Evolutionary conservation across 2,888 invertebrate genomes (phyloP).

Genomic region (Thelaira solivaga): DNA sequence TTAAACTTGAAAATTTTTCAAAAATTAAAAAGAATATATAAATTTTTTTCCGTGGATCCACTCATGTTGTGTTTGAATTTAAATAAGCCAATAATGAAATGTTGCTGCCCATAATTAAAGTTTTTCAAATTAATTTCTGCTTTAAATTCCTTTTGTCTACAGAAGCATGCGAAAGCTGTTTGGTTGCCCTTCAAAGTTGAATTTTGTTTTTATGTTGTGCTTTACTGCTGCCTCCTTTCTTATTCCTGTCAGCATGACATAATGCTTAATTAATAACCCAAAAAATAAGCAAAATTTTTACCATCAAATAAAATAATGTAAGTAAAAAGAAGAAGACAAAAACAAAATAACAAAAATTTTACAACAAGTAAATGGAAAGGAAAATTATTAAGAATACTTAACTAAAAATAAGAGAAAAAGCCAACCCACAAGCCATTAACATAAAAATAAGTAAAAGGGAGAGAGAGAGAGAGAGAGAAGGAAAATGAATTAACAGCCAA

Average conservation of each 20-base stretch:
- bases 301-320: background rate
- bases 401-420: background rate
- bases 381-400: constrained; percentile 2
- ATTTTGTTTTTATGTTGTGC: background rate
- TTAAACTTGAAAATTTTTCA: too few species aligned
- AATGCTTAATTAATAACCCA: constrained; percentile 57
- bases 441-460: background rate
- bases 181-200: too few species aligned
- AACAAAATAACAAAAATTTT: constrained; percentile 18
- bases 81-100: too few species aligned
- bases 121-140: too few species aligned
- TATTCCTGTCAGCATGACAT: constrained; percentile 17
- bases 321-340: background rate
- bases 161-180: too few species aligned
- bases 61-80: too few species aligned
- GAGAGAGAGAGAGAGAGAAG: background rate
- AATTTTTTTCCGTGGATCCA: too few species aligned
- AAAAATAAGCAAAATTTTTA: constrained; percentile 4
- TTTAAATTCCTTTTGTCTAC: too few species aligned
- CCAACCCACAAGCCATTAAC: background rate
- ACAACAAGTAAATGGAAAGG: background rate
- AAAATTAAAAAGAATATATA: too few species aligned
- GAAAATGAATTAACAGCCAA: background rate
- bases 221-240: background rate
- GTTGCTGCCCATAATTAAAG: too few species aligned